Conservation (phyloP, 2,113 vertebrate species). For the Pelusios castaneus region DNA sequence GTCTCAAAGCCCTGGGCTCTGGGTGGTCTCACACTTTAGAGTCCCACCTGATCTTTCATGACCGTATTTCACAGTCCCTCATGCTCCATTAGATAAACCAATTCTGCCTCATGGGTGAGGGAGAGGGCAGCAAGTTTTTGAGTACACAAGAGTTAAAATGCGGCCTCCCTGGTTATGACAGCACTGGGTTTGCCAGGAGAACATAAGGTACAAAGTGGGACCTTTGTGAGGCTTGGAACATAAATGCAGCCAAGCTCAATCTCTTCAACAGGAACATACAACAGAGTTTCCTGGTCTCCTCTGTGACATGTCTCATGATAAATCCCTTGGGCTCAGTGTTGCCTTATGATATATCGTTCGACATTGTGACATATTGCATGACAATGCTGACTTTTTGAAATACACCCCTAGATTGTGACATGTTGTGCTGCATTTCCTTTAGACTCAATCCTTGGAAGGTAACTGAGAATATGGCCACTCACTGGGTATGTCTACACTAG, state of each 20-base stretch:
- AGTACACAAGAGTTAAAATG: not conserved
- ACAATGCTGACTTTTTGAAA: not conserved
- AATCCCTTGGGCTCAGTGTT: not conserved
- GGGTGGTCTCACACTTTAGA: not conserved
- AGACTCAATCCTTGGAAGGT: not conserved
- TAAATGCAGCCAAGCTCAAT: not conserved
- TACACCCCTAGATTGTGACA: too few relatives aligned
- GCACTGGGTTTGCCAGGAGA: not conserved
- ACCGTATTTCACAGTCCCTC: not conserved
- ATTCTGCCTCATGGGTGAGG: not conserved
- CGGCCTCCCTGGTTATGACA: not conserved
- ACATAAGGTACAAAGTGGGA: not conserved
- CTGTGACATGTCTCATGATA: not conserved
- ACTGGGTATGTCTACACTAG: too few relatives aligned
- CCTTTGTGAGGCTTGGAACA: not conserved
- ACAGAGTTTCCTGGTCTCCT: not conserved
- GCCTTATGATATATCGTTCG: not conserved
- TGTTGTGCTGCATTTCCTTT: not conserved
- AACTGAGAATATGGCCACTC: not conserved
- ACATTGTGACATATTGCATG: not conserved
- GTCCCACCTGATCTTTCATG: not conserved
- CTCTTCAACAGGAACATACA: not conserved
- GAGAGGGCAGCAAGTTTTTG: not conserved
- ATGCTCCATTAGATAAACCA: not conserved
- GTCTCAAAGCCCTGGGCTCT: not conserved